Conservation (phyloP, 2,113 vertebrate species). For the Apodemus speciosus region DNA sequence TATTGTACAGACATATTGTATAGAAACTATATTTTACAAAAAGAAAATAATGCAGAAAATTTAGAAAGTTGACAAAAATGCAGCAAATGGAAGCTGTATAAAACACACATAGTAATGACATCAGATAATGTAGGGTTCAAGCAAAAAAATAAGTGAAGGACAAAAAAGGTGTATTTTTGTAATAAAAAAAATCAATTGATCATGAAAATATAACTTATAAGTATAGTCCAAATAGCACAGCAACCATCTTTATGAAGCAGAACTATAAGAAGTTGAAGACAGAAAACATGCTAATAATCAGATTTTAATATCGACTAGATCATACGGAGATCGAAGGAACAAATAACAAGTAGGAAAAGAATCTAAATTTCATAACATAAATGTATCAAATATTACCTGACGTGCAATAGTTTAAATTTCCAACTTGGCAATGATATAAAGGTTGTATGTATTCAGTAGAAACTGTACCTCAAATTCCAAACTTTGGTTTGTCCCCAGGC, state of each 20-base stretch:
- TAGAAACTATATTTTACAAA: constrained; percentile 12
- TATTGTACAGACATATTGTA: neutral
- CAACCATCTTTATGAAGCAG: constrained; percentile 4
- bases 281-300: neutral
- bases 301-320: constrained; percentile 9
- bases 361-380: neutral
- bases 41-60: neutral
- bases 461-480: neutral
- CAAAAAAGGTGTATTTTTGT: neutral
- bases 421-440: neutral
- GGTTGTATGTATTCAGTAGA: neutral
- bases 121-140: neutral
- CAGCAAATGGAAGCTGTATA: neutral
- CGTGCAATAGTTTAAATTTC: neutral
- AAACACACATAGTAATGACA: neutral
- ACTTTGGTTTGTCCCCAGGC: neutral
- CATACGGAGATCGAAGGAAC: neutral
- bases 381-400: neutral
- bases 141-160: neutral
- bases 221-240: neutral
- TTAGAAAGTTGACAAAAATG: constrained; percentile 5
- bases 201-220: neutral
- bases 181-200: neutral
- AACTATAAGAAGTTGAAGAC: neutral
- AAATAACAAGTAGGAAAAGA: neutral